These are phyloP conservation scores for Abrostola triplasia DNA, from an alignment of 2,888 invertebrate species.

Conservation along the genomic window DNA sequence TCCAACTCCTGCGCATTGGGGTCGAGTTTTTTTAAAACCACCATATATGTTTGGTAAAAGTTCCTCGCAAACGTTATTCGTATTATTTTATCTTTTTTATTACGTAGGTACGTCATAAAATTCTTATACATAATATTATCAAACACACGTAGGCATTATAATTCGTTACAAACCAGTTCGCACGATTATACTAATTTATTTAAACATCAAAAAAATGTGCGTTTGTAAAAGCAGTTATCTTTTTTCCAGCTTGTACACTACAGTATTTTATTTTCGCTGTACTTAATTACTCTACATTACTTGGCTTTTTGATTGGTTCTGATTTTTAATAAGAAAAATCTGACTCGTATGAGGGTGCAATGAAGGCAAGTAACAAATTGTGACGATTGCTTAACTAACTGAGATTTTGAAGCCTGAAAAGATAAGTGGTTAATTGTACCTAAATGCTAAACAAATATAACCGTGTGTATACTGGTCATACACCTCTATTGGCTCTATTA, in stretches of 20 bases:
- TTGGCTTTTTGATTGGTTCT: too few species aligned
- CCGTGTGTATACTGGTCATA: neutral
- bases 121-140: conserved; percentile 13
- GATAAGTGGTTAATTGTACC: too few species aligned
- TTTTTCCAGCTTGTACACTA: conserved; percentile 22
- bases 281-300: too few species aligned
- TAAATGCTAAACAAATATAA: neutral
- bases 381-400: too few species aligned
- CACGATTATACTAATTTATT: conserved; percentile 35
- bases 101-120: neutral
- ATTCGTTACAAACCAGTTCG: conserved; percentile 28
- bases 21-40: conserved; percentile 67
- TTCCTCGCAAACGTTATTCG: conserved; percentile 7
- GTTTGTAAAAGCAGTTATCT: conserved; percentile 11
- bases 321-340: too few species aligned
- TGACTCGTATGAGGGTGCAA: too few species aligned
- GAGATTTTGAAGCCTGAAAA: too few species aligned
- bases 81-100: conserved; percentile 6
- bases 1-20: conserved; percentile 72
- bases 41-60: conserved; percentile 44
- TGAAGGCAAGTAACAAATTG: too few species aligned
- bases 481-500: neutral
- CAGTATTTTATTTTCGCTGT: too few species aligned
- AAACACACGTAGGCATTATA: conserved; percentile 8
- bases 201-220: conserved; percentile 20